Evolutionary conservation across 2,797 vertebrate genomes (phyloP).

Genomic region (Hippoglossus hippoglossus): DNA sequence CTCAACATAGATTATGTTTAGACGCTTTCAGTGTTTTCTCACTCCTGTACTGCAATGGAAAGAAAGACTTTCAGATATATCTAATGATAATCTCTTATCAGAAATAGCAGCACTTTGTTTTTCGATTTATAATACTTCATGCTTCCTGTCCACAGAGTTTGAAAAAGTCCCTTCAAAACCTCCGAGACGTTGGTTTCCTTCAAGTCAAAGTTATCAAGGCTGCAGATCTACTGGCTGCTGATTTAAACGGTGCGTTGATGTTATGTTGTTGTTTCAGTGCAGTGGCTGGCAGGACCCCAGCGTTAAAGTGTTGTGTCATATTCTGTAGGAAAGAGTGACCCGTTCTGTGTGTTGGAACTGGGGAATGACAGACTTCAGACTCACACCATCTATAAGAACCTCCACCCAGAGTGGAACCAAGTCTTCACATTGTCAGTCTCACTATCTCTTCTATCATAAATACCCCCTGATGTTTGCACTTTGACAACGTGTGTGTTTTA

Average conservation of each 20-base stretch:
- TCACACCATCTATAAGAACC: constrained; percentile 94
- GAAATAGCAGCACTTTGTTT: too few relatives aligned
- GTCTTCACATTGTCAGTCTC: constrained; percentile 95
- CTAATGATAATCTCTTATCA: too few relatives aligned
- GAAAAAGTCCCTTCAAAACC: constrained; percentile 85
- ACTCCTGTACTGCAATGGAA: neutral
- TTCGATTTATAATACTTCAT: neutral
- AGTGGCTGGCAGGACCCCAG: neutral
- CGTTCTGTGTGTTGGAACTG: constrained; percentile 94
- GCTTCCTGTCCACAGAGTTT: constrained; percentile 79
- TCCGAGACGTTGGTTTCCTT: constrained; percentile 91
- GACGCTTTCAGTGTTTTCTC: neutral
- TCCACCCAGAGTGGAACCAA: constrained; percentile 96
- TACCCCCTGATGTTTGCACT: neutral
- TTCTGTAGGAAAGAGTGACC: constrained; percentile 94
- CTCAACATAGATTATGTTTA: neutral
- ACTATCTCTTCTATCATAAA: constrained; percentile 4
- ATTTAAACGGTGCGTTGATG: constrained; percentile 91
- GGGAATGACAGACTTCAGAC: constrained; percentile 94
- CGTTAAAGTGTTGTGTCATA: constrained; percentile 29
- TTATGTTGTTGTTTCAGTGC: neutral
- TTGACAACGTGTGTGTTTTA: neutral
- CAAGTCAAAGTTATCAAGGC: constrained; percentile 96
- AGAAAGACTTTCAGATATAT: neutral
- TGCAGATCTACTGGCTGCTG: constrained; percentile 90